Percentiles rank a stretch among this genome's conserved stretches.
These are phyloP conservation scores for Mus caroli DNA, from an alignment of 2,797 vertebrate species.

Conservation along the genomic window DNA sequence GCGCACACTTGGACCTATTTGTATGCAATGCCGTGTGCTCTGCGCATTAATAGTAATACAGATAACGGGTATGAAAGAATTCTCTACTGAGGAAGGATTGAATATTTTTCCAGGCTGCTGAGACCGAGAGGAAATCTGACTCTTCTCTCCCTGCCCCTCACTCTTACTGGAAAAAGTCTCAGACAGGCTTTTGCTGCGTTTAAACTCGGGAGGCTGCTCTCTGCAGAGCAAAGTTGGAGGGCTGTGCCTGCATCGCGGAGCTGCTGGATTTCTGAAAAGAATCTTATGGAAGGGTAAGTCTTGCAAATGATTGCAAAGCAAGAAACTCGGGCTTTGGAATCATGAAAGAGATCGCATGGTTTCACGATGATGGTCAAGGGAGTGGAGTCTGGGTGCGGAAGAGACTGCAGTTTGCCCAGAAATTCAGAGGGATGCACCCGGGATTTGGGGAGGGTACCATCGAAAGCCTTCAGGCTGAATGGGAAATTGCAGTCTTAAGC, in stretches of 20 bases:
- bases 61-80: constrained; percentile 89
- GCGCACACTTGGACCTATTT: constrained; percentile 89
- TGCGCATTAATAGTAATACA: constrained; percentile 90
- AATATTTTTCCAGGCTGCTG: constrained; percentile 82
- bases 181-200: constrained; percentile 70
- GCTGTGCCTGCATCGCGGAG: constrained; percentile 86
- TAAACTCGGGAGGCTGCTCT: constrained; percentile 77
- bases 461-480: constrained; percentile 69
- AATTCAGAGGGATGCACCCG: constrained; percentile 66
- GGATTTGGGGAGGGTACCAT: neutral
- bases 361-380: neutral
- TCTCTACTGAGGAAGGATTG: constrained; percentile 89
- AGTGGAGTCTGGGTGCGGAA: neutral
- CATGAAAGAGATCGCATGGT: neutral
- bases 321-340: neutral
- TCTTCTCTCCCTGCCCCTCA: constrained; percentile 43
- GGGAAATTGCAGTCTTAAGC: constrained; percentile 53
- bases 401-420: constrained; percentile 63
- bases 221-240: constrained; percentile 93
- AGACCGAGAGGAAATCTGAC: constrained; percentile 83
- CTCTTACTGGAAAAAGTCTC: constrained; percentile 81
- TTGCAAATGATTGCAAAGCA: neutral
- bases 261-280: constrained; percentile 87
- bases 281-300: constrained; percentile 91
- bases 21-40: constrained; percentile 91